Evolutionary conservation across 2,797 vertebrate species (phyloP).

Genomic region (Ibycter americanus): DNA sequence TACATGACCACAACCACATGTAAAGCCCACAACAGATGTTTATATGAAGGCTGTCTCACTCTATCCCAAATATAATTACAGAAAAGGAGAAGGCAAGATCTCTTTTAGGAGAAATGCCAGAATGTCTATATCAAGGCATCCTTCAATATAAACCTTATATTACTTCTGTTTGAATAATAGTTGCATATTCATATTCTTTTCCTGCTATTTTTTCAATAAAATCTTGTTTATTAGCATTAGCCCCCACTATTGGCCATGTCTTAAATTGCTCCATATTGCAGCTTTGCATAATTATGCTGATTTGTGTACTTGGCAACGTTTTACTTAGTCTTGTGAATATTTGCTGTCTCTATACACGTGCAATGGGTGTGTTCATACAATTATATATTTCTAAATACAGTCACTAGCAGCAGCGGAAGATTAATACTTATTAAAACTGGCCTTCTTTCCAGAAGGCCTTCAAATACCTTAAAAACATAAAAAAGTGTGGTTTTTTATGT

Average conservation of each 20-base stretch:
- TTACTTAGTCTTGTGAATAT: neutral
- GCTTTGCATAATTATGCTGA: neutral
- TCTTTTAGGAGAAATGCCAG: neutral
- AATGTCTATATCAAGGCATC: neutral
- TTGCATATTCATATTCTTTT: neutral
- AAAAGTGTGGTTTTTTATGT: neutral
- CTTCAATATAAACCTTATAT: neutral
- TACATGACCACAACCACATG: no score
- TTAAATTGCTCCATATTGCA: neutral
- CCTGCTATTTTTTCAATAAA: neutral
- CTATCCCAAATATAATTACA: neutral
- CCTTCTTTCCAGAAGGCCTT: neutral
- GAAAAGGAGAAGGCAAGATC: neutral
- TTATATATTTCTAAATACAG: neutral
- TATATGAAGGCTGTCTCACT: neutral
- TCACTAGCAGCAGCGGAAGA: neutral
- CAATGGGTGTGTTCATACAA: neutral
- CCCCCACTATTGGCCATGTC: neutral
- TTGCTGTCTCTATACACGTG: neutral
- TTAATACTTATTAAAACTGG: neutral
- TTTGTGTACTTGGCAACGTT: neutral
- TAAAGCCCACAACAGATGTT: neutral
- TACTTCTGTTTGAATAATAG: neutral
- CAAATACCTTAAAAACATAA: neutral
- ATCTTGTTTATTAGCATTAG: neutral